Percentiles rank a stretch among this genome's conserved stretches.
Evolutionary conservation across 1,140 invertebrate genomes (phyloP).

Genomic region (Theocolax elegans): DNA sequence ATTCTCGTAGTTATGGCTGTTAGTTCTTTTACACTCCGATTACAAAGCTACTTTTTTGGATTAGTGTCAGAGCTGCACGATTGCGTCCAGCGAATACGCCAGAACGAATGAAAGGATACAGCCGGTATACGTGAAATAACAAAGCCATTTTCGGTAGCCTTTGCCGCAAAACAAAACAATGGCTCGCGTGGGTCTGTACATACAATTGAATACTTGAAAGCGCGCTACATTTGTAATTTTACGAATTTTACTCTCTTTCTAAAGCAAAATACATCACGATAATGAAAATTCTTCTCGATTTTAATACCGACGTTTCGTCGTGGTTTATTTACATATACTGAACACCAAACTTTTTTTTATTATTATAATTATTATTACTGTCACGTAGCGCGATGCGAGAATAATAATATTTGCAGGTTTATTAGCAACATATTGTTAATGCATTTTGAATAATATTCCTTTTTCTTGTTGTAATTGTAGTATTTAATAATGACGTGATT

Average conservation of each 20-base stretch:
- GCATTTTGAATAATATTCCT: too few species aligned
- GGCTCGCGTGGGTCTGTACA: slow-evolving; percentile 17
- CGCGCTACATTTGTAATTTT: slow-evolving; percentile 17
- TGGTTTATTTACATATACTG: too few species aligned
- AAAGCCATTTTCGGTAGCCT: slow-evolving; percentile 57
- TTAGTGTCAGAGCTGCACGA: slow-evolving; percentile 42
- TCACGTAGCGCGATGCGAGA: too few species aligned
- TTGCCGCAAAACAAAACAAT: slow-evolving; percentile 55
- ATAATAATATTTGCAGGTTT: too few species aligned
- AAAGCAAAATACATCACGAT: neutral
- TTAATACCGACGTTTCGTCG: too few species aligned
- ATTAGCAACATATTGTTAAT: too few species aligned
- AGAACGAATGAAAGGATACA: slow-evolving; percentile 40
- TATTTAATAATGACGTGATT: too few species aligned
- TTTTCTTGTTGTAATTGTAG: too few species aligned
- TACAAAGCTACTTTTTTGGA: slow-evolving; percentile 50
- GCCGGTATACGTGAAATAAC: slow-evolving; percentile 54
- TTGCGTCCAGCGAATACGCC: slow-evolving; percentile 21
- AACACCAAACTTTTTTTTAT: too few species aligned
- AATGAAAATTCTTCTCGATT: too few species aligned
- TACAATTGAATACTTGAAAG: slow-evolving; percentile 8
- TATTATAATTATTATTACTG: too few species aligned
- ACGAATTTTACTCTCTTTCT: neutral
- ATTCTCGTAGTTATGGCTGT: neutral
- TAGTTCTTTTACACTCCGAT: slow-evolving; percentile 41